A percentile compares a stretch with the other conserved stretches of the same genome.
phyloP scores from a whole-genome alignment of 2,888 invertebrate species.

The Orthosia incerta region DNA sequence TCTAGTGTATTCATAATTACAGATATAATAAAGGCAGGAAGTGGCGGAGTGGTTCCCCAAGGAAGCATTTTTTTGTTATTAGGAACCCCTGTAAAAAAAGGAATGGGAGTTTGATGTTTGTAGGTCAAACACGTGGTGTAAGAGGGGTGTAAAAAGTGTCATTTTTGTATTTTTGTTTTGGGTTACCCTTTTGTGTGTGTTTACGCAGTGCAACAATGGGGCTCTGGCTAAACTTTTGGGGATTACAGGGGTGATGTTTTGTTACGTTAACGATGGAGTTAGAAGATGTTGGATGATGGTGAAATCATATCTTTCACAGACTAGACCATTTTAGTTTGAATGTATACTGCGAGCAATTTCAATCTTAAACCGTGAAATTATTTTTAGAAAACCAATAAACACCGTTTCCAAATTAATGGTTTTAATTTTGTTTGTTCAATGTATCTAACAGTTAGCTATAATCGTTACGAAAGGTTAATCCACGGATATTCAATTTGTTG shows the following conservation, averaged over 20 bases:
- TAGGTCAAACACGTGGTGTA: constrained; percentile 18
- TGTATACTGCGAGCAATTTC: neutral
- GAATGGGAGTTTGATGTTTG: constrained; percentile 22
- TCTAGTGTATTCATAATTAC: constrained; percentile 42
- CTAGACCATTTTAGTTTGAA: neutral
- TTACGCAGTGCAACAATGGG: neutral
- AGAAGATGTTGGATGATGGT: neutral
- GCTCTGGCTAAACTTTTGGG: neutral
- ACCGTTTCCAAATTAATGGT: neutral
- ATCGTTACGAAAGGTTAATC: constrained; percentile 30
- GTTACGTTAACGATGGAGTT: neutral
- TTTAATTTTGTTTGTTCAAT: constrained; percentile 25
- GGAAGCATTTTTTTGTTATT: constrained; percentile 26
- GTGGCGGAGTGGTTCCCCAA: neutral
- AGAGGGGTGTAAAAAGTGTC: constrained; percentile 1
- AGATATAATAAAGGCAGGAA: constrained; percentile 30
- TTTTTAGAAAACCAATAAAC: constrained; percentile 5
- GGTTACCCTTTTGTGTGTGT: neutral
- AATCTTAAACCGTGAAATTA: neutral
- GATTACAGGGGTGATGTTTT: neutral
- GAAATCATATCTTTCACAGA: neutral
- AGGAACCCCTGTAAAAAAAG: neutral
- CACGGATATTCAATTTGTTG: constrained; percentile 40
- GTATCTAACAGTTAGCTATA: constrained; percentile 15
- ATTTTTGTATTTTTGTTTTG: constrained; percentile 25